These are phyloP conservation scores for Phainopepla nitens DNA, from an alignment of 2,113 vertebrate genomes.

Conservation along the genomic window DNA sequence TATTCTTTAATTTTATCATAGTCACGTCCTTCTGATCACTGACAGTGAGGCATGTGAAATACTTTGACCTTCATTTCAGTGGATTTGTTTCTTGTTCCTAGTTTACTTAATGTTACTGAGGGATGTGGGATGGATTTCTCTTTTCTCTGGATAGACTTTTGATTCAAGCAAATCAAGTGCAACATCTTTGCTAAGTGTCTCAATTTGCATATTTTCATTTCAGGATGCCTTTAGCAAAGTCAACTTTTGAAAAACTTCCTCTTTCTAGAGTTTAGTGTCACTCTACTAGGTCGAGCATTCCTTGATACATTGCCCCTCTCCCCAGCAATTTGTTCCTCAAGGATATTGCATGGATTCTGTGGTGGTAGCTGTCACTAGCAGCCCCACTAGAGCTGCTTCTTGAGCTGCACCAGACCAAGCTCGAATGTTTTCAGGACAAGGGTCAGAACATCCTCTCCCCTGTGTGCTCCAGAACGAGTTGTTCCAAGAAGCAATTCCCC, in stretches of 20 bases:
- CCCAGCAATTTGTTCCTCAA: background rate
- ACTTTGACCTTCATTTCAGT: background rate
- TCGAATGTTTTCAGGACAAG: background rate
- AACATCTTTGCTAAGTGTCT: background rate
- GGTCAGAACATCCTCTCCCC: constrained; percentile 51
- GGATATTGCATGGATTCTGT: background rate
- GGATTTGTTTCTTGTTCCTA: background rate
- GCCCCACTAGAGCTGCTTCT: background rate
- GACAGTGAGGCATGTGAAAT: background rate
- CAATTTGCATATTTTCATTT: background rate
- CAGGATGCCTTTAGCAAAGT: background rate
- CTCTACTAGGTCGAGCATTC: background rate
- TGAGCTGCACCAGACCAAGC: background rate
- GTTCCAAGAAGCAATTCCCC: constrained; percentile 27
- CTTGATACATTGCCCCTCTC: background rate
- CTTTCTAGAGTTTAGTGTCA: background rate
- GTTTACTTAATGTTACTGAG: background rate
- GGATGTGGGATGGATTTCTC: background rate
- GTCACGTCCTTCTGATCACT: background rate
- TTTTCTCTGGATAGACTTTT: background rate
- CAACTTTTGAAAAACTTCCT: background rate
- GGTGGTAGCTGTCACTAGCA: background rate
- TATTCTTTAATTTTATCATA: background rate
- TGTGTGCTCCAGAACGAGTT: background rate
- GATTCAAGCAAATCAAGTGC: background rate